These are phyloP conservation scores for Araneus ventricosus DNA, from an alignment of 1,140 invertebrate species.

Conservation along the genomic window DNA sequence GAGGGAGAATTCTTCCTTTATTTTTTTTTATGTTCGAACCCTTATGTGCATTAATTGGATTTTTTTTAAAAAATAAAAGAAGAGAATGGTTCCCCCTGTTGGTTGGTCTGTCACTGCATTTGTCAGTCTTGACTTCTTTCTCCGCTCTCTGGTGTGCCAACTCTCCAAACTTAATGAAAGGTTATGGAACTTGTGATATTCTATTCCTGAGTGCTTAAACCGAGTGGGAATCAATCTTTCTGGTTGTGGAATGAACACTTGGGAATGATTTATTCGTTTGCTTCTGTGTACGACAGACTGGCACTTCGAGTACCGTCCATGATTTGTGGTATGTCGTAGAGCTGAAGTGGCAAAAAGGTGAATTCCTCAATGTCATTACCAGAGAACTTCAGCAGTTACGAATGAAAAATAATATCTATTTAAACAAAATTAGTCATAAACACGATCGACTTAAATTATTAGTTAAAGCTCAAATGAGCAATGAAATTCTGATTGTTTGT, in stretches of 20 bases:
- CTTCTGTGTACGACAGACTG: neutral
- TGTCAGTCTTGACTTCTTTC: neutral
- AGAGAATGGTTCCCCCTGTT: neutral
- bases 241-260: neutral
- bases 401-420: too few relatives aligned
- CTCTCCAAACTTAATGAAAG: conserved; percentile 38
- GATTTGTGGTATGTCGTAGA: neutral
- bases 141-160: neutral
- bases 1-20: neutral
- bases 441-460: too few relatives aligned
- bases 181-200: conserved; percentile 22
- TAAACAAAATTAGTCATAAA: too few relatives aligned
- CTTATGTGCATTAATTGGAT: conserved; percentile 56
- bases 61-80: conserved; percentile 5
- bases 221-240: neutral
- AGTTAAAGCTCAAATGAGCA: too few relatives aligned
- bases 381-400: too few relatives aligned
- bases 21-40: neutral
- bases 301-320: too few relatives aligned
- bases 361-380: too few relatives aligned
- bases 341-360: neutral
- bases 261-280: neutral
- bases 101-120: conserved; percentile 57
- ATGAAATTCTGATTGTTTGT: too few relatives aligned
- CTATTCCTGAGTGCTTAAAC: neutral